phyloP scores from a whole-genome alignment of 2,888 invertebrate species.

The Melieria crassipennis region DNA sequence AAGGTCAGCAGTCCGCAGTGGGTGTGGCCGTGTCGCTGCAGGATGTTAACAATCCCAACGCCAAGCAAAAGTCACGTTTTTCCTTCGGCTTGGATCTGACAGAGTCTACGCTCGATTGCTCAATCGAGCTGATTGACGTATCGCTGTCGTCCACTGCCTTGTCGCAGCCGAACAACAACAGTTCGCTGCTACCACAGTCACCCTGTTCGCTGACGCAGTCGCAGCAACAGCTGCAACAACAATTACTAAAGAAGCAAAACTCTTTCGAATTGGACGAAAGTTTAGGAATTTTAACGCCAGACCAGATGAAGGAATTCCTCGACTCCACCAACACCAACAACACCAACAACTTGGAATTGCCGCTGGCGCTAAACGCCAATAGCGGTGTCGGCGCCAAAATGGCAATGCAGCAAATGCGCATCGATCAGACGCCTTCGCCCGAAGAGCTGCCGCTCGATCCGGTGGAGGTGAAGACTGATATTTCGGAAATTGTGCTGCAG shows the following conservation, averaged over 20 bases:
- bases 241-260: constrained; percentile 72
- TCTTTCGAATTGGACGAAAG: constrained; percentile 85
- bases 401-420: constrained; percentile 65
- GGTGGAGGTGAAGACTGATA: constrained; percentile 72
- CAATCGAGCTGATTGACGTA: constrained; percentile 64
- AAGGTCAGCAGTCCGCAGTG: constrained; percentile 29
- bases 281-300: constrained; percentile 86
- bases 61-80: constrained; percentile 51
- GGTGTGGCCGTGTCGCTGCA: constrained; percentile 46
- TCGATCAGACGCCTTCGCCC: constrained; percentile 85
- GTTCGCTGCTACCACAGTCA: constrained; percentile 32
- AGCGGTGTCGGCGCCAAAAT: constrained; percentile 60
- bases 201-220: constrained; percentile 33
- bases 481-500: constrained; percentile 65
- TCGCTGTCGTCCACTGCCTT: constrained; percentile 59
- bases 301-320: constrained; percentile 84
- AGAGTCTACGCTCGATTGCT: constrained; percentile 63
- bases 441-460: constrained; percentile 86
- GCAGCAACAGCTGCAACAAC: constrained; percentile 45
- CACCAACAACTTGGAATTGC: constrained; percentile 69
- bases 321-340: constrained; percentile 69
- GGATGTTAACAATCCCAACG: constrained; percentile 46
- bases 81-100: constrained; percentile 65
- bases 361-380: constrained; percentile 54
- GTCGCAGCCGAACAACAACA: constrained; percentile 44